A percentile compares a stretch with the other conserved stretches of the same genome.
phyloP scores from a whole-genome alignment of 2,888 invertebrate genomes.

The Acanthosepion pharaonis region DNA sequence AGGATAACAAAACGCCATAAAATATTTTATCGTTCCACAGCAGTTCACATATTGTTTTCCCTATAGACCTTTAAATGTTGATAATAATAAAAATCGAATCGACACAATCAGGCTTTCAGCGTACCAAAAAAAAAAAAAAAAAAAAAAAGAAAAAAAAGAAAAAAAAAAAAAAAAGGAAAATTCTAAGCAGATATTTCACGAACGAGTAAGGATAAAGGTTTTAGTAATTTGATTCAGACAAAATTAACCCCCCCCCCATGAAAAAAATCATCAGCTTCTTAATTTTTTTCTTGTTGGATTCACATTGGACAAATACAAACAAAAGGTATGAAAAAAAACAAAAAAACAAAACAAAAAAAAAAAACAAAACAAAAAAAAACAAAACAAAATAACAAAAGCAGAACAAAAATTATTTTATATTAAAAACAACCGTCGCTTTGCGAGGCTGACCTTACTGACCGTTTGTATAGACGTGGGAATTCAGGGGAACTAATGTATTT shows the following conservation, averaged over 20 bases:
- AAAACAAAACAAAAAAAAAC: neutral
- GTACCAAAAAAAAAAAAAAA: no score
- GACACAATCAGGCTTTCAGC: neutral
- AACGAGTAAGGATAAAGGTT: neutral
- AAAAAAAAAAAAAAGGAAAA: neutral
- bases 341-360: neutral
- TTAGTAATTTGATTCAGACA: neutral
- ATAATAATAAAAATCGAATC: neutral
- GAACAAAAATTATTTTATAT: neutral
- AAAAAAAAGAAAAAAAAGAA: no score
- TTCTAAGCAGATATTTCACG: neutral
- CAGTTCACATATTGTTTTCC: neutral
- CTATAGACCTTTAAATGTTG: neutral
- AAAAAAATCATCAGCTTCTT: neutral
- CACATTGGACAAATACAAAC: neutral
- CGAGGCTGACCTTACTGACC: slow-evolving; percentile 3
- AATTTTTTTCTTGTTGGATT: neutral
- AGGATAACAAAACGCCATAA: neutral
- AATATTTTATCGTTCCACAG: neutral
- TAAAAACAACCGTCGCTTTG: neutral
- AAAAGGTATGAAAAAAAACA: neutral
- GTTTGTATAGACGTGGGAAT: slow-evolving; percentile 43
- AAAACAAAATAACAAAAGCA: no score
- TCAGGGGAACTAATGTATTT: slow-evolving; percentile 42
- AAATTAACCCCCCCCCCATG: neutral